These are phyloP conservation scores for Sprattus sprattus DNA, from an alignment of 2,113 vertebrate genomes.

Conservation along the genomic window DNA sequence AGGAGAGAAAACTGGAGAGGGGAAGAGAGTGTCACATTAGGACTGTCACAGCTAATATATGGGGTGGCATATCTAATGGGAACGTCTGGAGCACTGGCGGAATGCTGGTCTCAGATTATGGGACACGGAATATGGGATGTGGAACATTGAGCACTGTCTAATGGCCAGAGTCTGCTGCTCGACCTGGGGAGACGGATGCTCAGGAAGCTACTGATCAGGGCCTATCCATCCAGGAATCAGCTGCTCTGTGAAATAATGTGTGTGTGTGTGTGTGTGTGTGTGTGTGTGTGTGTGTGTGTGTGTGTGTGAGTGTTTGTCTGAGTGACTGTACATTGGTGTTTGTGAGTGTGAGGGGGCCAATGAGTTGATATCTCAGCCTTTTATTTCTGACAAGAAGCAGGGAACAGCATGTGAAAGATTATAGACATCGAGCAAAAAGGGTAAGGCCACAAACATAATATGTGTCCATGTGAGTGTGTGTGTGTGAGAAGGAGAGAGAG, in stretches of 20 bases:
- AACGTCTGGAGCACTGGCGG: not conserved
- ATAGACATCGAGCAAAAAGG: no score
- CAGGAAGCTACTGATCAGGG: not conserved
- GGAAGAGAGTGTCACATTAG: not conserved
- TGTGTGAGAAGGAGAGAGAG: not conserved
- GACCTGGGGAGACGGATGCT: not conserved
- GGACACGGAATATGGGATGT: not conserved
- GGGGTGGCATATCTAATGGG: conserved; percentile 11
- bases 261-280: not conserved
- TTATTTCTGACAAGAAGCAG: no score
- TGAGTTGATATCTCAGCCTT: no score
- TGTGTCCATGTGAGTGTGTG: no score
- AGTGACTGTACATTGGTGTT: no score
- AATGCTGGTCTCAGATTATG: not conserved
- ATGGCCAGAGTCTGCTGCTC: not conserved
- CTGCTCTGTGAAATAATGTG: not conserved
- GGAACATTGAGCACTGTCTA: not conserved
- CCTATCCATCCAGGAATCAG: not conserved
- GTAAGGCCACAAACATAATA: no score
- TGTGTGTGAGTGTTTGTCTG: not conserved
- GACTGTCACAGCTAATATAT: not conserved
- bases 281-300: not conserved
- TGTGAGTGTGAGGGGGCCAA: no score
- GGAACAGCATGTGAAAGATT: no score
- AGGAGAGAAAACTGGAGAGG: not conserved